Base-by-base conservation (phyloP, 2,797 vertebrate species). In the Helostoma temminkii region DNA sequence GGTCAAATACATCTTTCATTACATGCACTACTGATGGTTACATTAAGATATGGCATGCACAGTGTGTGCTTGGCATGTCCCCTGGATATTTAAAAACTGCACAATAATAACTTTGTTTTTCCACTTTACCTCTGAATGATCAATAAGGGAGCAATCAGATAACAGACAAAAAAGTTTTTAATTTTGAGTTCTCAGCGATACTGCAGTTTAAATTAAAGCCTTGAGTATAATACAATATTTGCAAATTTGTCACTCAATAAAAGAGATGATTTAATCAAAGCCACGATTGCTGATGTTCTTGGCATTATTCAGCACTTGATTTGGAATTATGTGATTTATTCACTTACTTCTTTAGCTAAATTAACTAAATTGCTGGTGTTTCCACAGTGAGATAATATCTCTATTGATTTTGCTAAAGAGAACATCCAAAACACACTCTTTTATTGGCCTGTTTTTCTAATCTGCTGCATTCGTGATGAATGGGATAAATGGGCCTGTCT, bases 1-100 rank as follows among this genome's bases (percentile, higher is more conserved):
- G n/a, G n/a, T n/a, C n/a, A n/a, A n/a, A 76, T 32, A 60, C 57
- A 63, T 74, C 79, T 80, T 70, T 80, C 61, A 87, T 81, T 53
- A 80, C 36, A 37, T 68, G 28, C 57, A 6, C 9, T 34, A 34
- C 3, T 11, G 11, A 34, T 74, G 43, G 66, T 63, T 50, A 68
- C 64, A 74, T 75, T 70, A 41, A 49, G 59, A 64, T 67, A 25
- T 50, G 65, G 62, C 32, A 15, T 65, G 24, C 67, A 41, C 60
- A 28, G 37, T 28, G 24, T 42, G 58, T 36, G 39, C n/a, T 14
- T 10, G 57, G 4, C 30, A 49, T 58, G 48, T 64, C 81, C 74
- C 66, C 26, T 11, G 32, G 81, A 76, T 64, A 42, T 81, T 66
- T 79, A 53, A 55, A 58, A 46, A 56, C 53, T 48, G 47, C 59